Evolutionary conservation across 2,113 vertebrate genomes (phyloP).

Genomic region (Myotis brandtii): DNA sequence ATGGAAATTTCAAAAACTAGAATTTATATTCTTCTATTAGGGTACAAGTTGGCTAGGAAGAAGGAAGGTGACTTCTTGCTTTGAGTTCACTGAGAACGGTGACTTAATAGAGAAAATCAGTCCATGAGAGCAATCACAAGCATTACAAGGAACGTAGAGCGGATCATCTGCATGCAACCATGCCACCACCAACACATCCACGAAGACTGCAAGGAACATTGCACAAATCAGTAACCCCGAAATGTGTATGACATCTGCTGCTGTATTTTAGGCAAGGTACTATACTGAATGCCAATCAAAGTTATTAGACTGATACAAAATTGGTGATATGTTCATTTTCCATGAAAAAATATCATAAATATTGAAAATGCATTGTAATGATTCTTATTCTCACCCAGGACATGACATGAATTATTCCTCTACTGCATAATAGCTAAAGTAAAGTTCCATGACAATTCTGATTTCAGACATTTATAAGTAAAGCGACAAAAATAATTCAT

Average conservation of each 20-base stretch:
- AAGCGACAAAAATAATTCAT: constrained; percentile 61
- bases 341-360: constrained; percentile 79
- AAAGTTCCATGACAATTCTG: constrained; percentile 64
- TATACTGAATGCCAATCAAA: constrained; percentile 49
- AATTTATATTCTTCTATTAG: background rate
- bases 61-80: background rate
- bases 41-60: background rate
- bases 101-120: background rate
- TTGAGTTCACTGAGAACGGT: background rate
- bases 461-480: constrained; percentile 74
- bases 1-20: background rate
- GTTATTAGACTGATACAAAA: constrained; percentile 61
- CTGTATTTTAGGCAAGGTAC: constrained; percentile 7
- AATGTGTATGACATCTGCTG: constrained; percentile 13
- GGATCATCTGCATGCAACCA: background rate
- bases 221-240: constrained; percentile 22
- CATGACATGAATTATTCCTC: constrained; percentile 71
- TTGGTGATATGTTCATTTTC: constrained; percentile 63
- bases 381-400: constrained; percentile 73
- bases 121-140: background rate
- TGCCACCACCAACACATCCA: background rate
- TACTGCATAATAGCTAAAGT: constrained; percentile 78
- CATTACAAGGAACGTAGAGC: background rate
- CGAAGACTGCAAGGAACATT: background rate
- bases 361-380: constrained; percentile 78